Evolutionary conservation across 1,140 invertebrate genomes (phyloP).

Genomic region (Drosophila novamexicana): DNA sequence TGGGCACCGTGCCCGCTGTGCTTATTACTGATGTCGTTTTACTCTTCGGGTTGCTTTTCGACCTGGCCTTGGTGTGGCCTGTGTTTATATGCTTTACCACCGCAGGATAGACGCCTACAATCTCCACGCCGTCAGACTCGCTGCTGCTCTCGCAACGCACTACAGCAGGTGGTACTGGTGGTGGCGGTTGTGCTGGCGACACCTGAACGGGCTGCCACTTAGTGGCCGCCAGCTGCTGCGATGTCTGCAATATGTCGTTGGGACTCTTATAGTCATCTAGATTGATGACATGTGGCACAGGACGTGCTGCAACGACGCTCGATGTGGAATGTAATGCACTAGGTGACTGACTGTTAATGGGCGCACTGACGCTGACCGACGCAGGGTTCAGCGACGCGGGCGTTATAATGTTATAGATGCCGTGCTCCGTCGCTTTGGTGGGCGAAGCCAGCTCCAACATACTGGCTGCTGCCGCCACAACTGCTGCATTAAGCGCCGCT

Average conservation of each 20-base stretch:
- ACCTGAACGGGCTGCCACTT: constrained; percentile 27
- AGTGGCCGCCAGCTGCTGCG: constrained; percentile 68
- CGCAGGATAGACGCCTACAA: constrained; percentile 73
- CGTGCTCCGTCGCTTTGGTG: constrained; percentile 62
- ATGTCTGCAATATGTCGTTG: constrained; percentile 76
- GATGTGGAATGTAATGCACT: constrained; percentile 62
- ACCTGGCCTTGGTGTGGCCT: constrained; percentile 11
- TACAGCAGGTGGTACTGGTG: constrained; percentile 18
- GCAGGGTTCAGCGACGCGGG: constrained; percentile 38
- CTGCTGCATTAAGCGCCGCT: constrained; percentile 39
- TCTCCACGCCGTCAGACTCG: constrained; percentile 79
- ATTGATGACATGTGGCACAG: constrained; percentile 67
- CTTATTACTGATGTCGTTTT: constrained; percentile 27
- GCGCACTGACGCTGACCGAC: not conserved
- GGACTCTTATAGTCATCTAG: constrained; percentile 74
- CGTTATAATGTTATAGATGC: constrained; percentile 65
- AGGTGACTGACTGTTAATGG: constrained; percentile 15
- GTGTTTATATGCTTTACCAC: not conserved
- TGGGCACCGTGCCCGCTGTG: constrained; percentile 20
- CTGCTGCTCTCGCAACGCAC: constrained; percentile 70
- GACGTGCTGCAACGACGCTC: constrained; percentile 18
- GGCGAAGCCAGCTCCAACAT: constrained; percentile 61
- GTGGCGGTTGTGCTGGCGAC: not conserved
- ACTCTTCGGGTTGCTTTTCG: constrained; percentile 49
- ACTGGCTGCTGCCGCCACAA: constrained; percentile 37